Evolutionary conservation across 1,140 invertebrate species (phyloP).

Genomic region (Drosophila rhopaloa): DNA sequence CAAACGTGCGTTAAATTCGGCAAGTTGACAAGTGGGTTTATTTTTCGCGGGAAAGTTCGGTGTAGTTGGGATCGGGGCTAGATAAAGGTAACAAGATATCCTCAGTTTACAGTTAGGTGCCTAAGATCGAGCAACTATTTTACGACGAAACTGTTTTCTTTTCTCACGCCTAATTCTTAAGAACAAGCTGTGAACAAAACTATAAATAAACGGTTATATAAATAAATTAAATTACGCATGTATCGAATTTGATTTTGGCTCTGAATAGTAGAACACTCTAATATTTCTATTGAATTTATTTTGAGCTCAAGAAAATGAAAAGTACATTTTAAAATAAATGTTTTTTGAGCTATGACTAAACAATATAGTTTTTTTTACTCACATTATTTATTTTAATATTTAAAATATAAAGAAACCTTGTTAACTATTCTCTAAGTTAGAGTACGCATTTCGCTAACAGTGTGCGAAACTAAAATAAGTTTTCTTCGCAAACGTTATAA

Average conservation of each 20-base stretch:
- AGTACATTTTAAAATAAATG: too few relatives aligned
- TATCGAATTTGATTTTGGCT: not conserved
- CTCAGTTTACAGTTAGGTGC: constrained; percentile 21
- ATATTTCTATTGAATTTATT: too few relatives aligned
- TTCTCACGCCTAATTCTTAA: constrained; percentile 42
- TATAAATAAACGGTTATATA: constrained; percentile 33
- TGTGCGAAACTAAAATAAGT: constrained; percentile 9
- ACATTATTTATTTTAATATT: too few relatives aligned
- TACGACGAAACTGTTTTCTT: constrained; percentile 28
- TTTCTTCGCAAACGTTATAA: not conserved
- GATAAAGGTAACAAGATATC: constrained; percentile 49
- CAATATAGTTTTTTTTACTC: too few relatives aligned
- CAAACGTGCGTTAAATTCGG: constrained; percentile 70
- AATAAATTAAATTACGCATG: constrained; percentile 16
- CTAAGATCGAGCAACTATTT: not conserved
- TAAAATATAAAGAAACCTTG: too few relatives aligned
- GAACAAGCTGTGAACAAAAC: constrained; percentile 51
- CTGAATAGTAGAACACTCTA: not conserved
- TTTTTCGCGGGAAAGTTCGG: constrained; percentile 25
- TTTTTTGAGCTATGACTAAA: too few relatives aligned
- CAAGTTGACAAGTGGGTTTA: constrained; percentile 9
- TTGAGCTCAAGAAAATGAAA: too few relatives aligned
- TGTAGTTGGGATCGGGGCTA: constrained; percentile 18
- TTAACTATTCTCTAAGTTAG: not conserved
- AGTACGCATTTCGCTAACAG: not conserved